These are phyloP conservation scores for Pterois miles DNA, from an alignment of 2,797 vertebrate species.

Conservation along the genomic window DNA sequence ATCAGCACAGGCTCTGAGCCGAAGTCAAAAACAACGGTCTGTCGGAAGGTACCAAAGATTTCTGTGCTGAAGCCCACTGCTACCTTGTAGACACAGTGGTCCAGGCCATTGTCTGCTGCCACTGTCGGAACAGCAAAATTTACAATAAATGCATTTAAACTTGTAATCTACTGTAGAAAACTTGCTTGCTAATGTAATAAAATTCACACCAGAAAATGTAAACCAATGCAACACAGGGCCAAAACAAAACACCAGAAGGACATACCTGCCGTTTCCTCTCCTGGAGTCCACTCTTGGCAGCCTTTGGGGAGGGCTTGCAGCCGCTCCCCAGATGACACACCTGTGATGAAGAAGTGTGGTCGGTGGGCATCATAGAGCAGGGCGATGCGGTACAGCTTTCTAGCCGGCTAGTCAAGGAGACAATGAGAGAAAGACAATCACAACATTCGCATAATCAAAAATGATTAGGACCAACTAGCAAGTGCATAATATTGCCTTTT, in stretches of 20 bases:
- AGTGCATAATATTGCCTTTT: background rate
- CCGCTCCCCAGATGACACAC: slow-evolving; percentile 91
- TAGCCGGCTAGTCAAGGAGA: slow-evolving; percentile 86
- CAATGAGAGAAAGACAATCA: background rate
- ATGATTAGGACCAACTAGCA: background rate
- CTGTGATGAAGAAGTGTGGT: slow-evolving; percentile 95
- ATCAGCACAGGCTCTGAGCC: slow-evolving; percentile 98
- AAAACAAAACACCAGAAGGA: background rate
- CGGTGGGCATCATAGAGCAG: slow-evolving; percentile 98
- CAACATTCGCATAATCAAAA: background rate
- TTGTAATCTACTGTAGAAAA: background rate
- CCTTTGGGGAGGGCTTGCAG: slow-evolving; percentile 88
- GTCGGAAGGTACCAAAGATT: slow-evolving; percentile 99
- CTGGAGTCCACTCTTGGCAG: slow-evolving; percentile 97
- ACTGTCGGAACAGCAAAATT: slow-evolving; percentile 51
- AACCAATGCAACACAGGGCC: background rate
- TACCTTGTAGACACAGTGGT: slow-evolving; percentile 96
- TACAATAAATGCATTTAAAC: background rate
- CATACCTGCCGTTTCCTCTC: slow-evolving; percentile 83
- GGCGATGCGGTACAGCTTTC: slow-evolving; percentile 93
- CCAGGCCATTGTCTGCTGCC: slow-evolving; percentile 88
- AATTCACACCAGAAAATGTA: background rate
- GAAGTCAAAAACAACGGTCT: slow-evolving; percentile 99
- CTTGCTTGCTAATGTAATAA: background rate
- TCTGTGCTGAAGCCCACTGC: slow-evolving; percentile 96